Conservation (phyloP, 2,888 invertebrate genomes). For the Hypercompe scribonia region DNA sequence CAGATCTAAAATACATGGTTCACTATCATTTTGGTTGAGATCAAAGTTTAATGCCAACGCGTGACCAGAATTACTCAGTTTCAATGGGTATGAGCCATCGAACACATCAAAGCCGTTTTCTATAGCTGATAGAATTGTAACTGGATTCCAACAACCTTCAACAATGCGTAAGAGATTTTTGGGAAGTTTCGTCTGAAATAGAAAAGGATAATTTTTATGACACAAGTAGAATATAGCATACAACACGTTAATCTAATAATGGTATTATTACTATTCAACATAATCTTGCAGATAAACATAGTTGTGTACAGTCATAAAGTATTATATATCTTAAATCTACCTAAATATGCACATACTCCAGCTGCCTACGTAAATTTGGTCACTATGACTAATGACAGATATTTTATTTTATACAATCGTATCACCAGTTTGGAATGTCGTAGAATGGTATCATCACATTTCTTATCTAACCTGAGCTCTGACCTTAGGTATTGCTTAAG, state of each 20-base stretch:
- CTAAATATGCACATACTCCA: neutral
- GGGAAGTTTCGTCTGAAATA: slow-evolving; percentile 88
- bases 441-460: neutral
- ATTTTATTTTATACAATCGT: neutral
- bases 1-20: slow-evolving; percentile 86
- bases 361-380: neutral
- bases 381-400: neutral
- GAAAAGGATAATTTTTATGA: neutral
- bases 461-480: neutral
- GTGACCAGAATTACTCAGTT: slow-evolving; percentile 89
- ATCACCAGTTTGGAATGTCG: slow-evolving; percentile 6
- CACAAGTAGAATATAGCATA: no score
- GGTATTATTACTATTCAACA: neutral
- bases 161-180: slow-evolving; percentile 89
- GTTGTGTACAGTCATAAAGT: neutral
- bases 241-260: no score
- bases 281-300: neutral
- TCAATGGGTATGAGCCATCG: slow-evolving; percentile 93
- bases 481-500: neutral
- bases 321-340: neutral
- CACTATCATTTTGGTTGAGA: slow-evolving; percentile 59
- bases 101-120: slow-evolving; percentile 94
- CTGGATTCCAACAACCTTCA: slow-evolving; percentile 93
- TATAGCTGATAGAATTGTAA: slow-evolving; percentile 90
- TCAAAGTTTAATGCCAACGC: slow-evolving; percentile 89